Base-by-base conservation (phyloP, 2,797 vertebrate species). In the Sebastes alutus region DNA sequence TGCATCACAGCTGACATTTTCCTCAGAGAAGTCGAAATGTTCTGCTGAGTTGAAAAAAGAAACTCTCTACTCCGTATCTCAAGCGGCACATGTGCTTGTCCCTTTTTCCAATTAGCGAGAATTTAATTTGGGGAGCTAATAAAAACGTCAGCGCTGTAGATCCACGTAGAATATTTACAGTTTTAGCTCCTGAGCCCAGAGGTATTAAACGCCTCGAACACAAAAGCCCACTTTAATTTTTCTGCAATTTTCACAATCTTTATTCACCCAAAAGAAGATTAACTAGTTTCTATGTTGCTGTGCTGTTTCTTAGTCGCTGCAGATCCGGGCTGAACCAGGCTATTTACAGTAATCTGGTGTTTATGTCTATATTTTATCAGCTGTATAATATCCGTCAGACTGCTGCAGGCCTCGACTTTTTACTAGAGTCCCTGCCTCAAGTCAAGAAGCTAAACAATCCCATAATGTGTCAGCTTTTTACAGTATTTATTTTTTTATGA, bases 301-400 rank as follows among this genome's bases (percentile, higher is more conserved):
- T 62, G 56, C 13, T 22, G 32, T 67, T 78, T 81, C 58, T 72
- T 32, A 46, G 46, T 20, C 30, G 38, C 72, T 32, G 54, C 64
- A 60, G 30, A 29, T 13, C 4, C 2, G 16, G 3, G 14, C 35
- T 88, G 20, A 84, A 82, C 9, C 7, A 33, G 62, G 10, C 2
- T 22, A 35, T 74, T 73, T 25, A 52, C 20, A 16, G 42, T 75
- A 20, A 81, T 82, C 76, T 88, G 29, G 18, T 83, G 73, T 84
- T 89, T 72, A 29, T 27, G 75, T 85, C 75, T 78, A 18, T 54
- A 27, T 3, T 68, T 77, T 63, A 87, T 85, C 83, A 68, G 60
- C 46, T 73, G 42, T 30, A 16, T 64, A 12, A 69, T 35, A 77
- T 74, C 69, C 10, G 20, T 61, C 75, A 42, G 22, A 14, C 55